Evolutionary conservation across 64 coral and sea anemone species (phyloP).

Genomic region (Montipora cactus): DNA sequence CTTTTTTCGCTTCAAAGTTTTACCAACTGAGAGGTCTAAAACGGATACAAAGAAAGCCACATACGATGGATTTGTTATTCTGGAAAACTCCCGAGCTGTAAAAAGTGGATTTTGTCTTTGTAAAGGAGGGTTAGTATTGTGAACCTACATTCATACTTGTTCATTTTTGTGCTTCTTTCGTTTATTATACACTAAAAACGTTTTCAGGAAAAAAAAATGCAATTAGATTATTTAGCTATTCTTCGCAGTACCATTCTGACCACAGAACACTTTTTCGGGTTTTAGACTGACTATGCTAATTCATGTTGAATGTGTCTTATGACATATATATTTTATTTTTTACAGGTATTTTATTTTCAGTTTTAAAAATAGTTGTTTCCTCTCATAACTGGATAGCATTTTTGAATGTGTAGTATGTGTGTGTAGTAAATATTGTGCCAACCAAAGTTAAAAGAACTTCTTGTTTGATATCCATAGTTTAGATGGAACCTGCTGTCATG

Average conservation of each 20-base stretch:
- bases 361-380: background rate
- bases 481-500: background rate
- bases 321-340: conserved; percentile 12
- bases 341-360: background rate
- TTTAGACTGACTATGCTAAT: background rate
- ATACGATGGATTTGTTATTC: too few relatives aligned
- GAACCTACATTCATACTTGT: too few relatives aligned
- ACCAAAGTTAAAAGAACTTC: conserved; percentile 1
- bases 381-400: conserved; percentile 5
- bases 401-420: background rate
- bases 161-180: too few relatives aligned
- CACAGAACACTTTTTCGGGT: background rate
- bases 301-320: conserved; percentile 2
- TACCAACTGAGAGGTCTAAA: too few relatives aligned
- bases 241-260: background rate
- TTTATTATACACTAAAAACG: background rate
- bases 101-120: too few relatives aligned
- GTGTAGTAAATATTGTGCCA: background rate
- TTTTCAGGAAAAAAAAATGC: background rate
- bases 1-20: too few relatives aligned
- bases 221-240: conserved; percentile 7
- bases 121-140: too few relatives aligned
- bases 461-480: background rate
- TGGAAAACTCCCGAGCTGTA: too few relatives aligned
- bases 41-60: too few relatives aligned